Evolutionary conservation across 2,888 invertebrate genomes (phyloP), one percentile per base, ranked within the genome.

Genomic region (Electrophaes corylata): DNA sequence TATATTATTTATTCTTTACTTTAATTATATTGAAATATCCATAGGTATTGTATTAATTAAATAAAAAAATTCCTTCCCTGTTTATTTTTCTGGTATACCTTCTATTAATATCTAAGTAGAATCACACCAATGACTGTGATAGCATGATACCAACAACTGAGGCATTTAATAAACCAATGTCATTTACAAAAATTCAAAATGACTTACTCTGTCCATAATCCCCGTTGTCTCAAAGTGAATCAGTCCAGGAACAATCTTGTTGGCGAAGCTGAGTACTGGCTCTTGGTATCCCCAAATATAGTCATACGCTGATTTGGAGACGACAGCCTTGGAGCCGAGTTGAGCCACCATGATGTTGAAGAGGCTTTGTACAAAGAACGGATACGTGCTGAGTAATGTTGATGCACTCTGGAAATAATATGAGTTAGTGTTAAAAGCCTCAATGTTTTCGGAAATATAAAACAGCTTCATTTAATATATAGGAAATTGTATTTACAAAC

Each of bases 201-300:
- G 1, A 10, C 44, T 51, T 14, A 96, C 96, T 84, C 95, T 92
- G 70, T 96, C 96, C 63, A 96, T 84, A 20, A 96, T 88, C 10
- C 96, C 96, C 70, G 96, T 95, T 64, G 92, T 93, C 8, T 92
- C 84, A 73, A 96, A 96, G 70, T 95, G 93, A 31, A 96, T 94
- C 76, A 95, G 93, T 44, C 91, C 93, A 0, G 96, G 96, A 10
- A 57, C 63, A 0, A 64, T 53, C 18, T 50, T 67, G 12, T 75
- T 72, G 1, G 45, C 47, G 0, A 75, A 0, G 10, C 59, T 66
- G 4, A 78, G 41, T 3, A 78, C 33, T 0, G 75, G 75, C 6
- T 77, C 67, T 0, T 65, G 45, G 20, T 72, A 73, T 0, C 75
- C 76, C 75, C 75, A 75, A 44, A 76, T 31, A 53, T 66, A 76